Conservation (phyloP, 2,888 invertebrate species). For the Xylophagus ater region DNA sequence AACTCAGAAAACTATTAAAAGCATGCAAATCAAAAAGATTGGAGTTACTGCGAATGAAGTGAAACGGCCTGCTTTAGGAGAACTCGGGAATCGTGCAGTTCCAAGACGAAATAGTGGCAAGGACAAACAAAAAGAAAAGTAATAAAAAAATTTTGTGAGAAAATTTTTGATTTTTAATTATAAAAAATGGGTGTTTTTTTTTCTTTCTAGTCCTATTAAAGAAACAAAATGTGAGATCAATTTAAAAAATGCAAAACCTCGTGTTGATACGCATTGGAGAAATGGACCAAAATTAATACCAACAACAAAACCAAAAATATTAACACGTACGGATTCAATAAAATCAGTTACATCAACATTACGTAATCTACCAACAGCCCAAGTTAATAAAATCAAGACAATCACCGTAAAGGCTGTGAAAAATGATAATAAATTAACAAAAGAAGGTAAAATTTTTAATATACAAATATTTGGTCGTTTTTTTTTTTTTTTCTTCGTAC, state of each 20-base stretch:
- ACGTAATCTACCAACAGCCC: background rate
- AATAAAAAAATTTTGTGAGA: conserved; percentile 11
- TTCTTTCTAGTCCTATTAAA: conserved; percentile 22
- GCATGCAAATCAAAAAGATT: background rate
- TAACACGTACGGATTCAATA: conserved; percentile 13
- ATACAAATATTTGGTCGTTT: too few relatives aligned
- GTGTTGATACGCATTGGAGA: conserved; percentile 36
- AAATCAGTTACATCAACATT: background rate
- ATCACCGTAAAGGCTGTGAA: conserved; percentile 27
- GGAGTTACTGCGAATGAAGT: conserved; percentile 17
- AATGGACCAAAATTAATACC: conserved; percentile 18
- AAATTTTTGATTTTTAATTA: background rate
- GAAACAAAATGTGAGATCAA: conserved; percentile 26
- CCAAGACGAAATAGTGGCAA: too few relatives aligned
- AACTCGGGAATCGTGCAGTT: conserved; percentile 43
- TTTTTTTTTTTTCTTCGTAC: conserved; percentile 22
- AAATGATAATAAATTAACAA: conserved; percentile 21
- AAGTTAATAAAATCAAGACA: conserved; percentile 28
- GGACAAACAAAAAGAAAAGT: conserved; percentile 31
- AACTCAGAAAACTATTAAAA: too few relatives aligned
- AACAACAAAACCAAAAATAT: conserved; percentile 7
- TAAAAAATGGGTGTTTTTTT: background rate
- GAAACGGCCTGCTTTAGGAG: conserved; percentile 42
- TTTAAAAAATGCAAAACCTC: conserved; percentile 34
- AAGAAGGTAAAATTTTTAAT: conserved; percentile 6